Base-by-base conservation (phyloP, 2,888 invertebrate species). In the Rapana venosa region DNA sequence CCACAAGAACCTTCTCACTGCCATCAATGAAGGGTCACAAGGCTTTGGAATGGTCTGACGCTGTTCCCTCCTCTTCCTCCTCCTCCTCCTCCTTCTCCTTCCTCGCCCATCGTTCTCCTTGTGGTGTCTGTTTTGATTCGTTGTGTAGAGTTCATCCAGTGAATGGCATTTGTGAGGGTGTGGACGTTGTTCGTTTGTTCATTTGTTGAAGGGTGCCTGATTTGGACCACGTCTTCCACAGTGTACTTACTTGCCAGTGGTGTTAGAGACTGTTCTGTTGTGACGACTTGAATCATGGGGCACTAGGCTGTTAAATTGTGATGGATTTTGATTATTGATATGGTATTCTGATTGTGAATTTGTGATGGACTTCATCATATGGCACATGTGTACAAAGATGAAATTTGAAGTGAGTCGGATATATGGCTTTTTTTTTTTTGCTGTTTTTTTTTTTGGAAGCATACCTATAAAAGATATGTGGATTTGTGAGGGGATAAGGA, bases 1-100 rank as follows among this genome's bases (percentile, higher is more conserved):
- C 93, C 98, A 99, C 95, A 98, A 98, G 95, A 98, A 98, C 81
- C 97, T 99, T 90, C 97, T 98, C 26, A 97, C 98, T 96, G 98
- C 99, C 93, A 98, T 99, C 96, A 98, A 98, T 96, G 99, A 99
- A 97, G 99, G 99, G 83, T 98, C 98, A 70, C 99, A 99, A 97
- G 99, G 99, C 22, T 99, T 99, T 96, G 98, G 98, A 30, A 89
- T 91, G 90, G 91, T 88, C 26, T 91, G 79, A 89, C 74, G 32
- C 22, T 8, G 79, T 26, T 47, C 30, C 70, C 70, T 35, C 79
- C 15, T 20, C 79, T 13, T 13, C 79, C 79, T 22, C 1, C 22
- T 11, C 32, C 17, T n/a, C 70, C 70, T 35, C 79, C 15, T 20
- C 79, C 32, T 13, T 35, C 79, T 22, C 1, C 22, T 11, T 79